Evolutionary conservation across 2,888 invertebrate species (phyloP), one percentile per base, ranked within the genome.

Genomic region (Caenorhabditis sp.): DNA sequence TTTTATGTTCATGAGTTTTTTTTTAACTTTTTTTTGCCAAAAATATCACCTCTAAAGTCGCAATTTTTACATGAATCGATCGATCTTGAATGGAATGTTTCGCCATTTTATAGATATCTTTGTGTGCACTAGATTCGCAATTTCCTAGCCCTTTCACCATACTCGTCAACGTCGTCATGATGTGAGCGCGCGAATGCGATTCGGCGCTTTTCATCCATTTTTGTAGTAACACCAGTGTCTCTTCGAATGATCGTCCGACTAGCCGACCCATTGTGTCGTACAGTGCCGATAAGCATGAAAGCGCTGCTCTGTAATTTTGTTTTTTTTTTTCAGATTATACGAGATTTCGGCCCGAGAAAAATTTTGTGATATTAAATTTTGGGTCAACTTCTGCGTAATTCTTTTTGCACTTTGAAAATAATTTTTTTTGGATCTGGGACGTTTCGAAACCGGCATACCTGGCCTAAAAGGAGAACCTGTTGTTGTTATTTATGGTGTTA

Each of bases 161-260:
- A 91, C 96, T 97, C 89, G 96, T 95, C 81, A 99, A 90, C 0
- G 97, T 97, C 75, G 93, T 91, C 94, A 99, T 95, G 70, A 97
- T 96, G 90, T 99, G 97, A 81, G 95, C 93, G 78, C 97, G 91
- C 0, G 94, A 94, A 89, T 96, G 97, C 0, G 97, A 97, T 90
- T 96, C 96, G 0, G 94, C 95, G 89, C 93, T 96, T 86, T 94
- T 92, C 69, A 99, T 90, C 1, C 94, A 94, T 84, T 94, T 93
- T 66, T 95, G 92, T 26, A 99, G 91, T 62, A 96, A 93, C 82
- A 93, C 93, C 36, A 97, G 94, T 0, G 97, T 97, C 88, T 99
- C 99, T 88, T 99, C 97, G 88, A 96, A 99, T 0, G 96, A 95
- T 76, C 97, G 91, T 0, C 97, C 99, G 93, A 97, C 97, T 95